These are phyloP conservation scores for Lates calcarifer DNA, from an alignment of 2,113 vertebrate genomes.

Conservation along the genomic window DNA sequence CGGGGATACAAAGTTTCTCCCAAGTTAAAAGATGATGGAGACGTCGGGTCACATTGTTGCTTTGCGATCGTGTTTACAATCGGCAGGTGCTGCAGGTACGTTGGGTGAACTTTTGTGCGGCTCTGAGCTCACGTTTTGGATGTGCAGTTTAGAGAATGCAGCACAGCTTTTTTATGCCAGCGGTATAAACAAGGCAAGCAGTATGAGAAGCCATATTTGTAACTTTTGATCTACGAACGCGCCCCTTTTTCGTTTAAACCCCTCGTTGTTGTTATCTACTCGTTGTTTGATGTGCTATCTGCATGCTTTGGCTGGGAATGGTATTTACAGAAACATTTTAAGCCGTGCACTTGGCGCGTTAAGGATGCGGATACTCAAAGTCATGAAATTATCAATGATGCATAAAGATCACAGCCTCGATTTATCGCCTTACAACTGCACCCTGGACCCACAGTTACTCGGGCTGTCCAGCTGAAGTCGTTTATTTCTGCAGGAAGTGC, in stretches of 20 bases:
- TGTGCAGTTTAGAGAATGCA: conserved; percentile 68
- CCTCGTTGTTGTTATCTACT: background rate
- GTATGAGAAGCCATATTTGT: conserved; percentile 93
- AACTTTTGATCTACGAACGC: conserved; percentile 94
- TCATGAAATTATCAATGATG: conserved; percentile 63
- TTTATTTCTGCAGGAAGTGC: conserved; percentile 24
- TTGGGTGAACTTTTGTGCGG: conserved; percentile 66
- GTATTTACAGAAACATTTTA: background rate
- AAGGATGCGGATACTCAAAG: conserved; percentile 64
- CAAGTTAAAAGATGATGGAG: conserved; percentile 69
- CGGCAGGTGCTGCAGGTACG: conserved; percentile 44
- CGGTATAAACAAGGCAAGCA: conserved; percentile 87
- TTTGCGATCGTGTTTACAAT: conserved; percentile 20
- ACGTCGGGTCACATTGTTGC: conserved; percentile 55
- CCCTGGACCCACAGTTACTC: background rate
- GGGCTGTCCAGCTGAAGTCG: background rate
- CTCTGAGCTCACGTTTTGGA: conserved; percentile 33
- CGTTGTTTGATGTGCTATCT: background rate
- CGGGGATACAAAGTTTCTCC: conserved; percentile 76
- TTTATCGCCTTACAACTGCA: background rate
- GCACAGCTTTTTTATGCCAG: conserved; percentile 56
- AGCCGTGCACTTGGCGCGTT: conserved; percentile 59
- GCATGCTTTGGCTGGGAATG: conserved; percentile 6
- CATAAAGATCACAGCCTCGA: conserved; percentile 39
- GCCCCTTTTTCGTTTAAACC: conserved; percentile 82